Conservation (phyloP, 2,797 vertebrate genomes). For the Molothrus ater region DNA sequence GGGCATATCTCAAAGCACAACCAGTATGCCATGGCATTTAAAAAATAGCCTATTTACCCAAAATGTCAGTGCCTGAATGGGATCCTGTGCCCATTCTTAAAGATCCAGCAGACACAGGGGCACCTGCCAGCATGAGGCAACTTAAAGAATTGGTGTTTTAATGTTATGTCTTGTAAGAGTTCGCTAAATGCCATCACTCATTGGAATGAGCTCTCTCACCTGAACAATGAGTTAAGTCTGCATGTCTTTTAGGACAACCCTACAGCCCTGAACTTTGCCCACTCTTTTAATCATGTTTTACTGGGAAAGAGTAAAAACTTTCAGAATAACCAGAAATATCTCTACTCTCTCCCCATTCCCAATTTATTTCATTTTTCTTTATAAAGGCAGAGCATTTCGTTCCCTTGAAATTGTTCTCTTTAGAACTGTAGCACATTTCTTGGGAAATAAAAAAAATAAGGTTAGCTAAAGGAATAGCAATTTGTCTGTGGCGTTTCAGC, state of each 20-base stretch:
- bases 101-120: neutral
- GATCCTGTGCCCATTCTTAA: neutral
- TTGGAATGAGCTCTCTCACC: neutral
- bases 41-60: neutral
- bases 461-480: slow-evolving; percentile 52
- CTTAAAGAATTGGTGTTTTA: neutral
- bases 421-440: slow-evolving; percentile 34
- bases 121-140: neutral
- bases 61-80: slow-evolving; percentile 9
- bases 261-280: neutral
- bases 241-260: neutral
- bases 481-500: slow-evolving; percentile 11
- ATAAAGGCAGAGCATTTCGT: neutral
- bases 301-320: neutral
- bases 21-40: neutral
- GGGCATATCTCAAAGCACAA: neutral
- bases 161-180: neutral
- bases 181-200: slow-evolving; percentile 19
- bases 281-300: neutral
- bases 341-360: neutral
- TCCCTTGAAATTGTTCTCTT: slow-evolving; percentile 33
- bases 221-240: neutral
- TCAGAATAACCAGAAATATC: neutral
- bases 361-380: slow-evolving; percentile 29
- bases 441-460: slow-evolving; percentile 30